A percentile compares a stretch with the other conserved stretches of the same genome.
phyloP scores from a whole-genome alignment of 2,888 invertebrate genomes.

The Lepidochrysops patricia region DNA sequence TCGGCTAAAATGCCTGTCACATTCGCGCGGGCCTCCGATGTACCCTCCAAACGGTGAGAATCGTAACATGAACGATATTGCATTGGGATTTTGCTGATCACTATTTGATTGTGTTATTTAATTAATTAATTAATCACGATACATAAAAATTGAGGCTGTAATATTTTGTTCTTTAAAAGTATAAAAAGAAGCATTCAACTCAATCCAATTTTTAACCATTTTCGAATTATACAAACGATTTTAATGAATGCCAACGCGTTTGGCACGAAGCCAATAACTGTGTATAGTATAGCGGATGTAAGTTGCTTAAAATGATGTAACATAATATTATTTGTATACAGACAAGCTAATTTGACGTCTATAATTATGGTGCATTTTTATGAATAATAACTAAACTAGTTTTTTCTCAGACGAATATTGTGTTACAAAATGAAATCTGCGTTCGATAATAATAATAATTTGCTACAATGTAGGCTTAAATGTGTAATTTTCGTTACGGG shows the following conservation, averaged over 20 bases:
- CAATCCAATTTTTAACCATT: neutral
- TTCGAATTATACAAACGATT: neutral
- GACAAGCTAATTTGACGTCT: neutral
- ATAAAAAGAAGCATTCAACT: neutral
- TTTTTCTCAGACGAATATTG: too few species aligned
- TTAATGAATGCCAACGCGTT: neutral
- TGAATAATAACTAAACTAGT: too few species aligned
- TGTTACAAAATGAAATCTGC: too few species aligned
- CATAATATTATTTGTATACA: neutral
- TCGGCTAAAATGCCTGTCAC: slow-evolving; percentile 42
- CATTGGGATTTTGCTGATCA: neutral
- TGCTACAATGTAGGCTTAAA: neutral
- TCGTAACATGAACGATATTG: neutral
- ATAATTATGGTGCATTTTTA: neutral
- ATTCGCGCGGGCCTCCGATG: slow-evolving; percentile 42
- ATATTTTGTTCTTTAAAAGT: neutral
- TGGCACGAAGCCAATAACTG: neutral
- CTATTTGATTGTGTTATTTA: neutral
- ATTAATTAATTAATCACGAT: neutral
- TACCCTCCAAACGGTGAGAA: slow-evolving; percentile 40
- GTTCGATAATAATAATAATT: neutral
- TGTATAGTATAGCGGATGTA: neutral
- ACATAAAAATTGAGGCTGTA: neutral
- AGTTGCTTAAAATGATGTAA: neutral
- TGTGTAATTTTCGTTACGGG: neutral